These are phyloP conservation scores for Naso thynnoides DNA, from an alignment of 2,797 vertebrate genomes.

Conservation along the genomic window DNA sequence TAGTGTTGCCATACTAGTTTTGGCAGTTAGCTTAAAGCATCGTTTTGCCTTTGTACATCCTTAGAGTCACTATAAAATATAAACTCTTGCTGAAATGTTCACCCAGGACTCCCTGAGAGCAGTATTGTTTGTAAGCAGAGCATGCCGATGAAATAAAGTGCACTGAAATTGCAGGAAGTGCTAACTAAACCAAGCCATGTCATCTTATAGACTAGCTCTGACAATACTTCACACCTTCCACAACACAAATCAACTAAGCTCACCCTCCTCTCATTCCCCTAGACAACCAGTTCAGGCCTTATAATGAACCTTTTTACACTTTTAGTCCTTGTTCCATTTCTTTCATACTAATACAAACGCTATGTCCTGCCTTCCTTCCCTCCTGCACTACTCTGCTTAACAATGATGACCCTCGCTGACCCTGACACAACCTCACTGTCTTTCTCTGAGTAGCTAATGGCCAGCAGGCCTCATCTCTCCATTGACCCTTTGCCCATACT, in stretches of 20 bases:
- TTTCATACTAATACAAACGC: constrained; percentile 70
- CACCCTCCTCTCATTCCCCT: constrained; percentile 17
- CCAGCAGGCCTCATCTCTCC: constrained; percentile 74
- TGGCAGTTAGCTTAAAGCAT: no score
- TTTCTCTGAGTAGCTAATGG: constrained; percentile 78
- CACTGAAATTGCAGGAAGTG: background rate
- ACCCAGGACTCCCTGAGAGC: background rate
- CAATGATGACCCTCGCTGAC: constrained; percentile 69
- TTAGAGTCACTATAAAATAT: background rate
- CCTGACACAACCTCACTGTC: constrained; percentile 73
- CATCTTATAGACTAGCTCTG: background rate
- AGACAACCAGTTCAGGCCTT: constrained; percentile 33
- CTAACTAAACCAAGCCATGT: background rate
- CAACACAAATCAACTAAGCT: constrained; percentile 5
- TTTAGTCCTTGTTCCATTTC: constrained; percentile 58
- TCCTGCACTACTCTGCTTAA: constrained; percentile 60
- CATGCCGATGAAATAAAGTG: background rate
- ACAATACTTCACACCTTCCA: background rate
- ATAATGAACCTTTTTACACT: constrained; percentile 53
- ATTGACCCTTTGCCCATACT: constrained; percentile 77
- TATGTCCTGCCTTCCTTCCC: constrained; percentile 20
- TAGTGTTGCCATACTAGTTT: background rate
- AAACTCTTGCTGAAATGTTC: background rate
- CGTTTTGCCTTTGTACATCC: no score
- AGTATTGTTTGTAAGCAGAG: background rate